Conservation (phyloP, 1,140 invertebrate genomes). For the Hylaeus volcanicus region DNA sequence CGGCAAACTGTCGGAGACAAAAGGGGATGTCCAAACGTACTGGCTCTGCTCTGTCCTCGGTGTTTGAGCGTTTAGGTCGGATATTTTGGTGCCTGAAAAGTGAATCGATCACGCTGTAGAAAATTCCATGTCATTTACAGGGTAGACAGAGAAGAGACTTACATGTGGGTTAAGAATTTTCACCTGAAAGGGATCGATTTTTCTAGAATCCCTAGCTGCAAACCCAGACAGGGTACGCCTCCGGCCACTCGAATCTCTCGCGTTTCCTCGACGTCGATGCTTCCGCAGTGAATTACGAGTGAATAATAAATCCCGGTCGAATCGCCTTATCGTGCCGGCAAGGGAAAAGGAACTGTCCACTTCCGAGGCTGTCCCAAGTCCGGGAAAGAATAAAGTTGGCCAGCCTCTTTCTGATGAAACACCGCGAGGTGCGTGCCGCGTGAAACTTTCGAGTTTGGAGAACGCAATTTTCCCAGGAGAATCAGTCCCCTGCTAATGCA, state of each 20-base stretch:
- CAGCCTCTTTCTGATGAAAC: background rate
- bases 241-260: too few relatives aligned
- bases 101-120: too few relatives aligned
- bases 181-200: too few relatives aligned
- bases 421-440: conserved; percentile 26
- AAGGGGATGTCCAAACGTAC: too few relatives aligned
- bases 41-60: too few relatives aligned
- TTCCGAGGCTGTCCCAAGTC: background rate
- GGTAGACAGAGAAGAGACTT: too few relatives aligned
- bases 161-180: too few relatives aligned
- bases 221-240: too few relatives aligned
- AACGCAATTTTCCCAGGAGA: conserved; percentile 58
- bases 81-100: too few relatives aligned
- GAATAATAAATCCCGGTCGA: conserved; percentile 32
- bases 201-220: too few relatives aligned
- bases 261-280: background rate
- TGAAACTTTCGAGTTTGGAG: conserved; percentile 51
- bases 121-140: too few relatives aligned
- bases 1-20: background rate
- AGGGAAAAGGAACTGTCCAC: background rate
- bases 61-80: too few relatives aligned
- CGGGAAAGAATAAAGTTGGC: conserved; percentile 25
- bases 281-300: background rate
- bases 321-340: conserved; percentile 30
- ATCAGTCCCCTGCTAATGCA: conserved; percentile 59